Evolutionary conservation across 2,888 invertebrate species (phyloP), one percentile per base, ranked within the genome.

Genomic region (Watsonalla binaria): DNA sequence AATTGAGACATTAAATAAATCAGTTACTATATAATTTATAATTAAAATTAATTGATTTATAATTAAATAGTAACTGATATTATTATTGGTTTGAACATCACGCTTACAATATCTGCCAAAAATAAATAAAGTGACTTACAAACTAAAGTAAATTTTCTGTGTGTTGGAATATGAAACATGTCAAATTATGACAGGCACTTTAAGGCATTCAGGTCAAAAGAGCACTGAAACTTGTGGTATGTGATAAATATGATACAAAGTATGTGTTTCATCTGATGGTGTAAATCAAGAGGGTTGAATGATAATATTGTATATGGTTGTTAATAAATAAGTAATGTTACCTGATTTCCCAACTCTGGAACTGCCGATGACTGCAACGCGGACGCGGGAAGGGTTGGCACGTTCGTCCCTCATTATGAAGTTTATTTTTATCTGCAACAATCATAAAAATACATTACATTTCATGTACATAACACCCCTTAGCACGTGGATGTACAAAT

Each of bases 281-380:
- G 14, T 54, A 52, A 53, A 60, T 62, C 57, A 4, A 24, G 24
- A 24, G 1, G 4, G 4, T 24, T 24, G 1, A 24, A 24, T n/a
- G 24, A 24, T 24, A 2, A 24, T 24, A 24, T 24, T 24, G 1
- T 24, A 24, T 24, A 24, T 24, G 24, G 24, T 24, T 24, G 24
- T 24, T 2, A 24, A 24, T 24, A 24, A 24, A 24, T 1, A 24
- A 24, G 24, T 24, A 24, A 52, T 55, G 87, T 92, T 90, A 95
- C 95, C 95, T 82, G 95, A 95, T 92, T 95, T 95, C 75, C 95
- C 95, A 68, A 95, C 95, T 86, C 95, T 93, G 56, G 94, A 93
- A 86, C 94, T 94, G 69, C 95, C 95, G 68, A 95, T 93, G 63
- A 95, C 95, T 53, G 94, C 95, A 67, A 95, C 93, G 66, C 95